Percentiles rank a stretch among this genome's conserved stretches.
Evolutionary conservation across 92 coral and sea anemone species (phyloP).

Genomic region (Phenganax stokvisi): DNA sequence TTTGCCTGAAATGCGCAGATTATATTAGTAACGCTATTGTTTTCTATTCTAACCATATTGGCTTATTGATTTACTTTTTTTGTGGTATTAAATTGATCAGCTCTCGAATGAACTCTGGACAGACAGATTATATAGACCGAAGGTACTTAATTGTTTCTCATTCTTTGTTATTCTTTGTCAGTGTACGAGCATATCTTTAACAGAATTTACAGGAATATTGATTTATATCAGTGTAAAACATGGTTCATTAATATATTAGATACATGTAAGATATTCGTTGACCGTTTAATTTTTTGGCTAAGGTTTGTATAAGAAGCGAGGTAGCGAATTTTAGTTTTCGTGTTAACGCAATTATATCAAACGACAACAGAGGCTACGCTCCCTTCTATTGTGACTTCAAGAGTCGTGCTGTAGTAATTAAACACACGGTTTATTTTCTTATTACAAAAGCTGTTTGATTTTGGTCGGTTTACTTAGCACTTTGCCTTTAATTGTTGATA

Average conservation of each 20-base stretch:
- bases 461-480: conserved; percentile 15
- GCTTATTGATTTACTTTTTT: too few species aligned
- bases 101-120: too few species aligned
- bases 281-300: too few species aligned
- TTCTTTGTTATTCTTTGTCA: neutral
- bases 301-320: too few species aligned
- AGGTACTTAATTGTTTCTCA: neutral
- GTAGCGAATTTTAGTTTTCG: too few species aligned
- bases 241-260: too few species aligned
- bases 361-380: neutral
- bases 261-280: too few species aligned
- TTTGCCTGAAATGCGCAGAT: neutral
- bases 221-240: too few species aligned
- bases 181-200: neutral
- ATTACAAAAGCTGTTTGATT: neutral
- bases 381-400: neutral
- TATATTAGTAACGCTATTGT: neutral
- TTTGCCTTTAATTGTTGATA: conserved; percentile 15
- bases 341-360: too few species aligned
- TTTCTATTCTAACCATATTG: neutral
- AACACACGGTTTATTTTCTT: neutral
- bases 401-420: too few species aligned
- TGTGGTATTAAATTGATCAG: too few species aligned
- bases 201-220: too few species aligned
- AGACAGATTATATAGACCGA: neutral